Conservation (phyloP, 1,140 invertebrate genomes). For the Bombus difficillimus region DNA sequence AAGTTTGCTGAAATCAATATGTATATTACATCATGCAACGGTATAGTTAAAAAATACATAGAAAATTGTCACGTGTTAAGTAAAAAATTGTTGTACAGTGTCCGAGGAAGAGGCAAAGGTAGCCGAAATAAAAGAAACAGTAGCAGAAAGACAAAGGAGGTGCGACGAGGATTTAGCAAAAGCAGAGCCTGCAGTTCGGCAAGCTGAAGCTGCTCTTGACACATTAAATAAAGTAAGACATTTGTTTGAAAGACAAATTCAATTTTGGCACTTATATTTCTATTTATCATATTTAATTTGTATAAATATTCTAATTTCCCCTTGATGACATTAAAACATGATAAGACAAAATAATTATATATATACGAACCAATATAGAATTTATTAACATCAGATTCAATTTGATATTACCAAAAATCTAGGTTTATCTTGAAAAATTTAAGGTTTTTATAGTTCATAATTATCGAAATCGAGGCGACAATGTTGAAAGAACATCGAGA, state of each 20-base stretch:
- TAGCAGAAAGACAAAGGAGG: slow-evolving; percentile 91
- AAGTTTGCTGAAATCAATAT: no score
- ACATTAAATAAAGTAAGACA: slow-evolving; percentile 92
- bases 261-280: background rate
- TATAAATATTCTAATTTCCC: background rate
- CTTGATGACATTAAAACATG: background rate
- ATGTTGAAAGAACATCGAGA: no score
- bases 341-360: background rate
- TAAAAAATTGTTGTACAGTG: slow-evolving; percentile 75
- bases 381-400: background rate
- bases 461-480: background rate
- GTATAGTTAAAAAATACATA: background rate
- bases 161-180: slow-evolving; percentile 95
- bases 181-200: slow-evolving; percentile 94
- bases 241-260: background rate
- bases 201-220: slow-evolving; percentile 95
- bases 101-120: slow-evolving; percentile 95
- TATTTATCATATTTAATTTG: background rate
- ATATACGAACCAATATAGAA: background rate
- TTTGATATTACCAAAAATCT: no score
- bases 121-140: slow-evolving; percentile 93
- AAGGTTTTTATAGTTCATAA: background rate
- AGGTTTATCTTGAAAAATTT: background rate
- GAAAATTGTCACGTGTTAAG: background rate
- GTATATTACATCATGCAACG: no score